Evolutionary conservation across 1,140 invertebrate species (phyloP).

Genomic region (Pseudomyrmex concolor): DNA sequence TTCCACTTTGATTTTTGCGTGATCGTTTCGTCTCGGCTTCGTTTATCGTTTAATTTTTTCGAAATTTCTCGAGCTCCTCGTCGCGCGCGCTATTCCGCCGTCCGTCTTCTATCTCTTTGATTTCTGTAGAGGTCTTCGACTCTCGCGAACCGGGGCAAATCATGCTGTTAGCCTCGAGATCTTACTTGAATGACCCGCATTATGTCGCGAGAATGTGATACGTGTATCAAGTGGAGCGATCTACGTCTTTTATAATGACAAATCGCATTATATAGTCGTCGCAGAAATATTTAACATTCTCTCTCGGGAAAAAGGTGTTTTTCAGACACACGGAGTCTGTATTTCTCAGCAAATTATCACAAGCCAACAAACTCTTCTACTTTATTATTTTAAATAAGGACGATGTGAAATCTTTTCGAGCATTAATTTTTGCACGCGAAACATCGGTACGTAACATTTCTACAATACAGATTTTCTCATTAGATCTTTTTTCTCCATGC

Average conservation of each 20-base stretch:
- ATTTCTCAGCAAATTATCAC: not conserved
- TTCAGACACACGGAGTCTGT: not conserved
- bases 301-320: not conserved
- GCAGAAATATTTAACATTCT: not conserved
- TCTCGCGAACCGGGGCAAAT: slow-evolving; percentile 10
- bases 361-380: not conserved
- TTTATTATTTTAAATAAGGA: too few species aligned
- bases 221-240: not conserved
- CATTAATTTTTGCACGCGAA: too few species aligned
- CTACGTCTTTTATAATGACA: not conserved
- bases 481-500: too few species aligned
- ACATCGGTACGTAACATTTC: too few species aligned
- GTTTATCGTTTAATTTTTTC: slow-evolving; percentile 31
- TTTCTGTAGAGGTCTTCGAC: slow-evolving; percentile 48
- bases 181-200: slow-evolving; percentile 59
- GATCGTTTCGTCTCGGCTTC: slow-evolving; percentile 8
- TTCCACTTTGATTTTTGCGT: slow-evolving; percentile 7
- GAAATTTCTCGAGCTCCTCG: slow-evolving; percentile 19
- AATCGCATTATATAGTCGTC: not conserved
- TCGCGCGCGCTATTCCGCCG: not conserved
- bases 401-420: too few species aligned
- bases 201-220: not conserved
- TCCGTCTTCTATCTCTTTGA: slow-evolving; percentile 12
- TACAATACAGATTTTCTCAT: too few species aligned
- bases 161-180: slow-evolving; percentile 36